These are phyloP conservation scores for Ichneumoninae sp. DNA, from an alignment of 2,888 invertebrate species.

Conservation along the genomic window DNA sequence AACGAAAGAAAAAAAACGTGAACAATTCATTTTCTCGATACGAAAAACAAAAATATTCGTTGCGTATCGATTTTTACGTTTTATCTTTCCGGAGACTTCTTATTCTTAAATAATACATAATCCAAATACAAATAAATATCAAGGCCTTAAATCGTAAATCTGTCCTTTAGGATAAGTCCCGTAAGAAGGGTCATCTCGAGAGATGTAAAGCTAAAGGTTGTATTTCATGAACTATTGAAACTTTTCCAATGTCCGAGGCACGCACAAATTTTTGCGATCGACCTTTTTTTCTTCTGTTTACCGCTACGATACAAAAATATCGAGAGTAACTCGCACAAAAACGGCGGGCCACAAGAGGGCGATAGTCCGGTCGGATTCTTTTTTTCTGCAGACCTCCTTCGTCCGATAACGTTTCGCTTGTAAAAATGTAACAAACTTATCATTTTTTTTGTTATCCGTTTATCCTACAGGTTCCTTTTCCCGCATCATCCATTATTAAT, in stretches of 20 bases:
- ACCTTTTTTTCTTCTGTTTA: slow-evolving; percentile 40
- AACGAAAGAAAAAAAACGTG: not conserved
- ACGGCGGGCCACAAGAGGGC: slow-evolving; percentile 35
- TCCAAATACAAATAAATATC: slow-evolving; percentile 16
- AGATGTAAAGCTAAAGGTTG: slow-evolving; percentile 50
- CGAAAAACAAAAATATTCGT: slow-evolving; percentile 1
- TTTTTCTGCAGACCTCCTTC: slow-evolving; percentile 54
- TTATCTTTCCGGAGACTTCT: not conserved
- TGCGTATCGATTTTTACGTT: slow-evolving; percentile 13
- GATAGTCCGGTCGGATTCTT: slow-evolving; percentile 21
- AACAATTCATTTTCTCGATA: not conserved
- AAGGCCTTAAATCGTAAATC: slow-evolving; percentile 25
- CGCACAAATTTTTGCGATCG: slow-evolving; percentile 50
- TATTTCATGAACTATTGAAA: slow-evolving; percentile 37
- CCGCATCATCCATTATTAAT: slow-evolving; percentile 4
- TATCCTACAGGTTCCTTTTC: slow-evolving; percentile 2
- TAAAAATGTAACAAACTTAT: slow-evolving; percentile 73
- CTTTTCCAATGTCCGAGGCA: slow-evolving; percentile 40
- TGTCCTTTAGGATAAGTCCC: slow-evolving; percentile 24
- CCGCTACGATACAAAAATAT: slow-evolving; percentile 62
- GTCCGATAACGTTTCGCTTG: slow-evolving; percentile 46
- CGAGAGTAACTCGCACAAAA: slow-evolving; percentile 43
- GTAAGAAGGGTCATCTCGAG: slow-evolving; percentile 27
- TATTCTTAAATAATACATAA: not conserved
- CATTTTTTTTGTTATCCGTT: slow-evolving; percentile 21